These are phyloP conservation scores for Bombyx huttoni DNA, from an alignment of 2,888 invertebrate species.

Conservation along the genomic window DNA sequence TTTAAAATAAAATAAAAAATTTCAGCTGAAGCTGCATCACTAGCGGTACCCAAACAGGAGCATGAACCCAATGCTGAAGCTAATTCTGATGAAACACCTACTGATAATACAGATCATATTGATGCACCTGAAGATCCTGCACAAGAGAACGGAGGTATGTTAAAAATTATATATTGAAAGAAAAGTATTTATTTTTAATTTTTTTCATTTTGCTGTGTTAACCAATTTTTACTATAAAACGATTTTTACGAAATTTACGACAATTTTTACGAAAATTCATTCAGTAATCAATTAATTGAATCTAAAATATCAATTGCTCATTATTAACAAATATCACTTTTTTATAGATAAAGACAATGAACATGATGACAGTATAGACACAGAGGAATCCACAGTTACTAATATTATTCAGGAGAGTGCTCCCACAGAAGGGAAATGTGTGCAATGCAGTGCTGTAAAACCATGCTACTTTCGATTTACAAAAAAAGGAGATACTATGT, in stretches of 20 bases:
- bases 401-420: constrained; percentile 53
- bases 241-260: too few species aligned
- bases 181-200: too few species aligned
- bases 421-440: constrained; percentile 44
- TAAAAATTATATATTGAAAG: too few species aligned
- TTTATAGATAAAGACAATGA: constrained; percentile 62
- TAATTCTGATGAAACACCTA: constrained; percentile 14
- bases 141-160: constrained; percentile 38
- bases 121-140: constrained; percentile 22
- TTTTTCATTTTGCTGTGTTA: too few species aligned
- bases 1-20: neutral
- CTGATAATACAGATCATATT: constrained; percentile 17
- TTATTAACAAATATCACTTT: neutral
- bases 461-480: constrained; percentile 41
- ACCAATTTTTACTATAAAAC: too few species aligned
- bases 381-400: constrained; percentile 33
- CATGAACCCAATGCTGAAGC: constrained; percentile 23
- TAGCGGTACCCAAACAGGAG: constrained; percentile 34
- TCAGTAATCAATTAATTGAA: too few species aligned
- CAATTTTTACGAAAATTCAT: too few species aligned
- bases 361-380: constrained; percentile 55
- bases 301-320: neutral
- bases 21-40: constrained; percentile 23
- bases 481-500: constrained; percentile 33
- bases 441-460: constrained; percentile 46